A percentile compares a stretch with the other conserved stretches of the same genome.
phyloP scores from a whole-genome alignment of 2,797 vertebrate species.

The Hydrophis major region DNA sequence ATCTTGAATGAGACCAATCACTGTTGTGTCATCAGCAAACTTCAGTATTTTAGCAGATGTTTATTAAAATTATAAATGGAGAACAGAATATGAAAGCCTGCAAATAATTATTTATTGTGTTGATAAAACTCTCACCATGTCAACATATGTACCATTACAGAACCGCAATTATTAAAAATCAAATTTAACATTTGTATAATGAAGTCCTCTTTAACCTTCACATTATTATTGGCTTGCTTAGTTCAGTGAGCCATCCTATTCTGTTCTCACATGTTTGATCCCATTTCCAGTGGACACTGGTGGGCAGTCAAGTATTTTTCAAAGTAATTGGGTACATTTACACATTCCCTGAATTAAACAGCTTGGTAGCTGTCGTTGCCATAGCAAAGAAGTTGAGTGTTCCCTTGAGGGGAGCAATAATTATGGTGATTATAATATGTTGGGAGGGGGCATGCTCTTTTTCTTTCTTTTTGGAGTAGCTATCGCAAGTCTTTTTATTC shows the following conservation, averaged over 20 bases:
- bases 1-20: too few species aligned
- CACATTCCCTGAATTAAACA: conserved; percentile 67
- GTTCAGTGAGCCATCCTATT: neutral
- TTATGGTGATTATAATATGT: conserved; percentile 79
- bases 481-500: conserved; percentile 72
- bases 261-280: neutral
- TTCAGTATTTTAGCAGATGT: too few species aligned
- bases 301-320: conserved; percentile 48
- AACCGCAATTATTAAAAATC: neutral
- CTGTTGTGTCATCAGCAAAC: too few species aligned
- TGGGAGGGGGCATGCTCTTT: neutral
- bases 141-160: conserved; percentile 12
- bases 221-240: neutral
- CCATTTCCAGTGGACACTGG: conserved; percentile 42
- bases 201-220: neutral
- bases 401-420: conserved; percentile 82
- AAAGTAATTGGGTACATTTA: conserved; percentile 62
- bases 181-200: accelerated
- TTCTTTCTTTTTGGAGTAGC: conserved; percentile 66
- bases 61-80: neutral
- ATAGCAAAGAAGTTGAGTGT: conserved; percentile 76
- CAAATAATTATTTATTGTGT: neutral
- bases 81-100: neutral
- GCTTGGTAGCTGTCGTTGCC: conserved; percentile 76
- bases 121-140: neutral